Percentiles rank a stretch among this genome's conserved stretches.
Conservation (phyloP, 2,888 invertebrate species). For the Spatulosminthurus flaviceps region DNA sequence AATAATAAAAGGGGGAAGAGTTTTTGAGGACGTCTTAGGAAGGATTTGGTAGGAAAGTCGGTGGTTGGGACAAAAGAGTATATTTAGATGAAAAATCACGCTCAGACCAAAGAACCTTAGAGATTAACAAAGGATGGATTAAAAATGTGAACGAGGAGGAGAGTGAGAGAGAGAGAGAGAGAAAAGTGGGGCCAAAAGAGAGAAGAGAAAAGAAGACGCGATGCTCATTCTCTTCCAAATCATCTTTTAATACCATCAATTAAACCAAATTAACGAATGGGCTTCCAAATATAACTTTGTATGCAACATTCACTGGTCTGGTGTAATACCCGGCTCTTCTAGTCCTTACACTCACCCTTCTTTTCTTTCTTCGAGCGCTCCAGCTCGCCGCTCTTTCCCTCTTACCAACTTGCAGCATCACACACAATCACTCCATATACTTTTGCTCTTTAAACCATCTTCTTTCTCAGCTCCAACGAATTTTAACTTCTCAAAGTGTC, state of each 20-base stretch:
- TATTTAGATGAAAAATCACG: constrained; percentile 64
- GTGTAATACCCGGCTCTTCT: constrained; percentile 33
- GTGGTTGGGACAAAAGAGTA: constrained; percentile 58
- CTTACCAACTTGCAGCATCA: neutral
- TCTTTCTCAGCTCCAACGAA: neutral
- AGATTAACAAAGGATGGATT: constrained; percentile 63
- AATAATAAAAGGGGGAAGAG: constrained; percentile 58
- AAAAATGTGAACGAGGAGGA: constrained; percentile 55
- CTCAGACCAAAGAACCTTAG: constrained; percentile 56
- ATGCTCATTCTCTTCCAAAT: constrained; percentile 56
- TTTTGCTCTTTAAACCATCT: constrained; percentile 12
- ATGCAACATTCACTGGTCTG: constrained; percentile 36
- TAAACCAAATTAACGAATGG: constrained; percentile 63
- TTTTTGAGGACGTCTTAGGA: constrained; percentile 56
- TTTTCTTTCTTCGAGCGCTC: neutral
- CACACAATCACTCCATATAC: neutral
- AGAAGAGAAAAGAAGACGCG: constrained; percentile 38
- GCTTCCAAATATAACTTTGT: constrained; percentile 43
- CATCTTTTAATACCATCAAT: constrained; percentile 64
- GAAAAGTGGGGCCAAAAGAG: constrained; percentile 24
- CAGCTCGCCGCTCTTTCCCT: constrained; percentile 19
- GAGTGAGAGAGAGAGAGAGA: neutral
- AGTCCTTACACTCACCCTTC: constrained; percentile 20
- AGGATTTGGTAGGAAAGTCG: constrained; percentile 53
- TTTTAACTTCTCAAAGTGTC: constrained; percentile 36